A percentile compares a stretch with the other conserved stretches of the same genome.
Conservation (phyloP, 2,113 vertebrate species). For the Planiliza haematocheilus region DNA sequence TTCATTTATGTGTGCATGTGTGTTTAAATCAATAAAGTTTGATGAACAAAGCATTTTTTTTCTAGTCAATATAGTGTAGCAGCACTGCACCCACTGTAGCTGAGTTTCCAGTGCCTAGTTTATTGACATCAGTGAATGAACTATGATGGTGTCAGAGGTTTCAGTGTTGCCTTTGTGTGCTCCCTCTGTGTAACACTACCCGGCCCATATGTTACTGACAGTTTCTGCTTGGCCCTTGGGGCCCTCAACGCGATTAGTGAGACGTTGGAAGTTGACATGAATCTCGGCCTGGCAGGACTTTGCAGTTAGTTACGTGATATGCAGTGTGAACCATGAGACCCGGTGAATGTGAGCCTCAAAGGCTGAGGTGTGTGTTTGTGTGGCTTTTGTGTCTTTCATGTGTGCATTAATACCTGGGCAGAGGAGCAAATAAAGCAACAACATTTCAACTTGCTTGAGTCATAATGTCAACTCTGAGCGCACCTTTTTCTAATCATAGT, state of each 20-base stretch:
- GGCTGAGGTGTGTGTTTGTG: slow-evolving; percentile 13
- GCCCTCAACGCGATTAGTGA: slow-evolving; percentile 61
- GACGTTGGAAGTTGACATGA: slow-evolving; percentile 74
- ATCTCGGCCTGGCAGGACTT: slow-evolving; percentile 39
- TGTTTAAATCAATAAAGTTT: slow-evolving; percentile 37
- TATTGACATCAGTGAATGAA: slow-evolving; percentile 64
- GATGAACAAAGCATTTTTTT: slow-evolving; percentile 41
- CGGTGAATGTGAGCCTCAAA: slow-evolving; percentile 27
- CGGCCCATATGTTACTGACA: slow-evolving; percentile 42
- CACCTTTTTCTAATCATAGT: no score
- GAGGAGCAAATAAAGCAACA: not conserved
- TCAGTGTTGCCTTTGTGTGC: slow-evolving; percentile 33
- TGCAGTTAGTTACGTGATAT: slow-evolving; percentile 56
- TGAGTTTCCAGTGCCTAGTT: slow-evolving; percentile 50
- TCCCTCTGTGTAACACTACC: slow-evolving; percentile 56
- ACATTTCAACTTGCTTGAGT: no score
- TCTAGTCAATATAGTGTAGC: slow-evolving; percentile 35
- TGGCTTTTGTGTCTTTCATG: slow-evolving; percentile 1
- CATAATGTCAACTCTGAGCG: no score
- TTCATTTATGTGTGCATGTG: not conserved
- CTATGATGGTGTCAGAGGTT: slow-evolving; percentile 59
- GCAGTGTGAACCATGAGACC: slow-evolving; percentile 29
- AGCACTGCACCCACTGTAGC: slow-evolving; percentile 9
- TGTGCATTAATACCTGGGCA: not conserved
- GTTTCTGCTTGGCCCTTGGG: slow-evolving; percentile 37